Conservation (phyloP, 2,888 invertebrate species). For the Herminia tarsipennalis region DNA sequence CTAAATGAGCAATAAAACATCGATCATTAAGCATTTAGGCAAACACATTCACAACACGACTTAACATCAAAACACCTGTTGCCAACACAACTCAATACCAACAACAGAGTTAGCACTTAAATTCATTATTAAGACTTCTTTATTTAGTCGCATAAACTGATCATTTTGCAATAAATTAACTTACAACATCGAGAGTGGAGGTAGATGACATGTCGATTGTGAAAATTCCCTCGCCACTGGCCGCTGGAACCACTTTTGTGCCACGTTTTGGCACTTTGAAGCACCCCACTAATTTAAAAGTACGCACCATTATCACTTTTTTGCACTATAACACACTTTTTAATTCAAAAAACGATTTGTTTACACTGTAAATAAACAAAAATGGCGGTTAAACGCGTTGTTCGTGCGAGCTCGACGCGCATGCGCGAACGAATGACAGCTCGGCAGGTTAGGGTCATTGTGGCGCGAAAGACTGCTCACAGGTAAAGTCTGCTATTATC, state of each 20-base stretch:
- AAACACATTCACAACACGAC: no score
- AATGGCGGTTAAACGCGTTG: conserved; percentile 38
- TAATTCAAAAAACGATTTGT: conserved; percentile 36
- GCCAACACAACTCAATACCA: conserved; percentile 17
- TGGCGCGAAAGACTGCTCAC: conserved; percentile 54
- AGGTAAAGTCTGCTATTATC: conserved; percentile 52
- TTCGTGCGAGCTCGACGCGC: conserved; percentile 69
- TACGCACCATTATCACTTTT: conserved; percentile 67
- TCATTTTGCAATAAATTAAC: conserved; percentile 51
- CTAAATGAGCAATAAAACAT: no score
- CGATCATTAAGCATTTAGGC: no score
- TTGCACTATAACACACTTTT: conserved; percentile 39
- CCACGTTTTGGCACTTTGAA: conserved; percentile 68
- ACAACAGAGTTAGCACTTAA: conserved; percentile 8
- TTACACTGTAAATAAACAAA: conserved; percentile 35
- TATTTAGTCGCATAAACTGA: conserved; percentile 15
- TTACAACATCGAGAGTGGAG: conserved; percentile 75
- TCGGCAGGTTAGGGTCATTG: conserved; percentile 74
- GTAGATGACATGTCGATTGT: conserved; percentile 75
- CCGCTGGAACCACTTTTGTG: conserved; percentile 69
- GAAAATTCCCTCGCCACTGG: conserved; percentile 65
- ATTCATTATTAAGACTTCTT: conserved; percentile 3
- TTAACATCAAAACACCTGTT: conserved; percentile 44
- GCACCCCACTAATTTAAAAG: conserved; percentile 68
- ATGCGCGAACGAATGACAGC: conserved; percentile 70